Conservation (phyloP, 2,888 invertebrate genomes). For the Clitarchus hookeri region DNA sequence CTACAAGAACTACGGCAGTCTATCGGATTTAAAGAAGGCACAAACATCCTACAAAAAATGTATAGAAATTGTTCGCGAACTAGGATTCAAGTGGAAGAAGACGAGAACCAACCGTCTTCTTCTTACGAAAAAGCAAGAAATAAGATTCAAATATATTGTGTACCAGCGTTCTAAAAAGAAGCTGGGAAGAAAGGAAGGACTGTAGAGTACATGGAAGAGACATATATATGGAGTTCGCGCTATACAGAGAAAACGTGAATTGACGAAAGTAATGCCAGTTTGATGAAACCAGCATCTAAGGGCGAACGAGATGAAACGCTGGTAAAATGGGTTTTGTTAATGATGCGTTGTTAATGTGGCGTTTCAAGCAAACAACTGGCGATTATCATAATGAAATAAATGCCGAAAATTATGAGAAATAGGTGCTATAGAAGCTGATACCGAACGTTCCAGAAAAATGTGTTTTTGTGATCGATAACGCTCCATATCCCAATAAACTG, state of each 20-base stretch:
- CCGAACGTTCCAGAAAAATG: not conserved
- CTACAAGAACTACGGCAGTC: not conserved
- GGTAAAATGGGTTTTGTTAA: not conserved
- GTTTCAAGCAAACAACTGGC: not conserved
- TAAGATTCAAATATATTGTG: not conserved
- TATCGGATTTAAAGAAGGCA: not conserved
- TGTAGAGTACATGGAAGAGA: not conserved
- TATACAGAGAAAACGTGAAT: not conserved
- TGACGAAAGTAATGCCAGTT: not conserved
- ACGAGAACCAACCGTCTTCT: not conserved
- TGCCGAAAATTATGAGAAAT: not conserved
- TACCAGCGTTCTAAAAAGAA: not conserved
- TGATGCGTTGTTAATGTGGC: slow-evolving; percentile 17
- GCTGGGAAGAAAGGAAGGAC: not conserved
- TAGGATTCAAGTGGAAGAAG: not conserved
- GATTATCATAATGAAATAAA: not conserved
- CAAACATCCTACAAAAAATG: not conserved
- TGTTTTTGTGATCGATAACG: not conserved
- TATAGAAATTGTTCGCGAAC: not conserved
- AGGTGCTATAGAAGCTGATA: not conserved
- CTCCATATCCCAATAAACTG: too few species aligned
- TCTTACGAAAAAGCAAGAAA: not conserved
- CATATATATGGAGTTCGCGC: not conserved
- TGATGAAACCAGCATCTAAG: not conserved
- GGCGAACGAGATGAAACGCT: not conserved